Conservation (phyloP, 2,888 invertebrate species). For the Cheilosia variabilis region DNA sequence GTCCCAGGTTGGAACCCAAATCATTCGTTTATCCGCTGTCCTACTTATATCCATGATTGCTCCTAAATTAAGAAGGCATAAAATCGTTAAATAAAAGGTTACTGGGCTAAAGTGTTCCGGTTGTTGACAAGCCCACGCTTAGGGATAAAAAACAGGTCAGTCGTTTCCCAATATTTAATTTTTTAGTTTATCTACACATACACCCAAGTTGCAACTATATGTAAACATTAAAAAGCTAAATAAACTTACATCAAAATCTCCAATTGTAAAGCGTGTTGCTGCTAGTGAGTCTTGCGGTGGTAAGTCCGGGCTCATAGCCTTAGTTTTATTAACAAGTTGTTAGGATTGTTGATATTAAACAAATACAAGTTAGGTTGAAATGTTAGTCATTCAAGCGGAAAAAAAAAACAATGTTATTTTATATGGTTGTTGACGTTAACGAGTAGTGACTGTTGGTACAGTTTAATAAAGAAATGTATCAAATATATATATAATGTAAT, state of each 20-base stretch:
- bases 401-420: background rate
- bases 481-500: slow-evolving; percentile 42
- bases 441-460: slow-evolving; percentile 25
- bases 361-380: slow-evolving; percentile 41
- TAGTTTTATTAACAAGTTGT: slow-evolving; percentile 73
- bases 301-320: slow-evolving; percentile 87
- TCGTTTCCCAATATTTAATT: too few species aligned
- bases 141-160: too few species aligned
- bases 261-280: slow-evolving; percentile 88
- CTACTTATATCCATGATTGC: too few species aligned
- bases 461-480: slow-evolving; percentile 42
- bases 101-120: too few species aligned
- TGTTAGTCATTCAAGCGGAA: slow-evolving; percentile 27
- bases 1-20: too few species aligned
- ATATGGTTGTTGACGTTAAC: background rate
- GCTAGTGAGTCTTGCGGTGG: slow-evolving; percentile 85
- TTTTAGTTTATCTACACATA: too few species aligned
- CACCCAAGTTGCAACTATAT: slow-evolving; percentile 35
- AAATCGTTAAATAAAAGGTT: too few species aligned
- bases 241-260: slow-evolving; percentile 90
- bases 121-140: too few species aligned
- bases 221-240: slow-evolving; percentile 68
- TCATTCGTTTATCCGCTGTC: too few species aligned
- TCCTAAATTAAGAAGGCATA: too few species aligned
- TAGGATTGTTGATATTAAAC: slow-evolving; percentile 56